Percentiles rank a stretch among this genome's conserved stretches.
These are phyloP conservation scores for Caenorhabditis sp. DNA, from an alignment of 2,888 invertebrate genomes.

Conservation along the genomic window DNA sequence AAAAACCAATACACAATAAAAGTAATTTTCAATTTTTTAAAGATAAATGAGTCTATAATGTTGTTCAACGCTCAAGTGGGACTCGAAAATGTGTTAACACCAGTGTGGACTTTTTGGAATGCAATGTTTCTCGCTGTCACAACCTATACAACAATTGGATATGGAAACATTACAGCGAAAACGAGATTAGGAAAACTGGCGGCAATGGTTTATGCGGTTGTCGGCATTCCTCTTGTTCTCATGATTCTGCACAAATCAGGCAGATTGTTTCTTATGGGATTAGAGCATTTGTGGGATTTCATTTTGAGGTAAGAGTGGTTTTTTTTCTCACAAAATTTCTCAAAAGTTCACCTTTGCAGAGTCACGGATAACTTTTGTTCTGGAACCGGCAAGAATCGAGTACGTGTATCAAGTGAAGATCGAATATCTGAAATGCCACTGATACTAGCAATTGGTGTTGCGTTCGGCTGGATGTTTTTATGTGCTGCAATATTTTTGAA, in stretches of 20 bases:
- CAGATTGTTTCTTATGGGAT: conserved; percentile 58
- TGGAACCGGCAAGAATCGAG: conserved; percentile 46
- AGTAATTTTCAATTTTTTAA: conserved; percentile 6
- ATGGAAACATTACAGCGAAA: conserved; percentile 69
- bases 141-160: conserved; percentile 70
- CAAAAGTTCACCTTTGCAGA: conserved; percentile 9
- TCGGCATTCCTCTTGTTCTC: conserved; percentile 69
- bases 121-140: conserved; percentile 68
- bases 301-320: conserved; percentile 36
- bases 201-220: conserved; percentile 68
- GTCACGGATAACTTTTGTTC: conserved; percentile 48
- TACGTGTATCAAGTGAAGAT: conserved; percentile 39
- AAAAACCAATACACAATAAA: background rate
- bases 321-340: background rate
- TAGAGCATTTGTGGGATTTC: conserved; percentile 63
- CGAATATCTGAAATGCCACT: conserved; percentile 63
- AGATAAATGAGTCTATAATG: conserved; percentile 39
- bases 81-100: conserved; percentile 61
- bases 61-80: conserved; percentile 53
- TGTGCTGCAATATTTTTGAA: conserved; percentile 69
- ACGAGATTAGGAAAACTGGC: conserved; percentile 65
- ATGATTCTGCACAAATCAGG: conserved; percentile 70
- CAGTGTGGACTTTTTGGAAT: conserved; percentile 70
- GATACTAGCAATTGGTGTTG: conserved; percentile 64
- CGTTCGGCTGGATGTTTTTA: conserved; percentile 70